These are phyloP conservation scores for Hirtodrosophila trivittata DNA, from an alignment of 2,888 invertebrate genomes.

Conservation along the genomic window DNA sequence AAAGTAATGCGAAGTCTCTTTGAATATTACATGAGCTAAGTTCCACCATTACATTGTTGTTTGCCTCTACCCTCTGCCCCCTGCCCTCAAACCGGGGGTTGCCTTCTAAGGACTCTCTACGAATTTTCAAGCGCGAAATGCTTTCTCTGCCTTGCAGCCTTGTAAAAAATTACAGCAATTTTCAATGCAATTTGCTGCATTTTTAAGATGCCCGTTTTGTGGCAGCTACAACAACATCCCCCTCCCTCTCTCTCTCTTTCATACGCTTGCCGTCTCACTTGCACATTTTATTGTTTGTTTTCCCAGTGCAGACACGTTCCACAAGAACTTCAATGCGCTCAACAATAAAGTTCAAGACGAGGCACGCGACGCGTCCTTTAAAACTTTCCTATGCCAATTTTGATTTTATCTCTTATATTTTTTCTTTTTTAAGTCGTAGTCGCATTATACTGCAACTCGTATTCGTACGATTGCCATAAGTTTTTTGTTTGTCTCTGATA, in stretches of 20 bases:
- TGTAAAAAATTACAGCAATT: conserved; percentile 37
- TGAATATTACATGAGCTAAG: conserved; percentile 62
- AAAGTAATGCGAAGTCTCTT: conserved; percentile 40
- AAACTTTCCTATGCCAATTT: conserved; percentile 7
- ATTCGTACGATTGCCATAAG: conserved; percentile 47
- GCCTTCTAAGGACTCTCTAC: too few species aligned
- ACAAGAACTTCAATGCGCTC: conserved; percentile 30
- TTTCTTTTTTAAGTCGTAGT: conserved; percentile 2
- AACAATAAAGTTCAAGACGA: conserved; percentile 46
- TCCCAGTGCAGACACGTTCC: conserved; percentile 61
- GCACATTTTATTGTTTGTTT: conserved; percentile 61
- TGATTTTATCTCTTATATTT: neutral
- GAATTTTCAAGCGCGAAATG: neutral
- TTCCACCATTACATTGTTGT: conserved; percentile 47
- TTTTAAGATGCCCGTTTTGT: conserved; percentile 44
- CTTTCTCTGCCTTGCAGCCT: conserved; percentile 2
- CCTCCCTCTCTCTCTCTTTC: conserved; percentile 1
- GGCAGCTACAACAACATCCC: conserved; percentile 14
- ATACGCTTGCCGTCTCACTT: conserved; percentile 7
- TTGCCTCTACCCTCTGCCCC: too few species aligned
- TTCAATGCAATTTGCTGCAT: conserved; percentile 65
- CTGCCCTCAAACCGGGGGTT: too few species aligned
- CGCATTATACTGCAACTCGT: too few species aligned
- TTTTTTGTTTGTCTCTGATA: conserved; percentile 28
- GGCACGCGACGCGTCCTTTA: conserved; percentile 3